Evolutionary conservation across 2,888 invertebrate species (phyloP).

Genomic region (Stomorhina lunata): DNA sequence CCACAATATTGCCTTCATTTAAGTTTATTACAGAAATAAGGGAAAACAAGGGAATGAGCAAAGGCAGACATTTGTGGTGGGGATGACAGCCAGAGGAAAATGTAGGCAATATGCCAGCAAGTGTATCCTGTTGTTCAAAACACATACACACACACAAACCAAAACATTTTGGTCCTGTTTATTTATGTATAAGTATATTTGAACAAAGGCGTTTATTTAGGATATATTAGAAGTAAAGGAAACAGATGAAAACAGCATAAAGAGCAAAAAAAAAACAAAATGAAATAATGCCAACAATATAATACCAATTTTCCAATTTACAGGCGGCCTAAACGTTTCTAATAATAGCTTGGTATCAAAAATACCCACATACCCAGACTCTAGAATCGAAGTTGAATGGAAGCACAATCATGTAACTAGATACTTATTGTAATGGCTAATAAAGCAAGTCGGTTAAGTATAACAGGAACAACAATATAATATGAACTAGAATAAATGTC

Average conservation of each 20-base stretch:
- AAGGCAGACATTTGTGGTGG: slow-evolving; percentile 30
- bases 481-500: slow-evolving; percentile 75
- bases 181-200: not conserved
- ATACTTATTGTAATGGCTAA: not conserved
- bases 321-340: slow-evolving; percentile 71
- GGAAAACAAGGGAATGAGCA: slow-evolving; percentile 46
- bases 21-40: slow-evolving; percentile 75
- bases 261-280: slow-evolving; percentile 68
- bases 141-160: slow-evolving; percentile 22
- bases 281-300: slow-evolving; percentile 65
- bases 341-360: slow-evolving; percentile 50
- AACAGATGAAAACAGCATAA: slow-evolving; percentile 49
- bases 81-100: slow-evolving; percentile 33
- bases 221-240: slow-evolving; percentile 52
- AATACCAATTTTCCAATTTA: slow-evolving; percentile 76
- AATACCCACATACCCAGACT: slow-evolving; percentile 56
- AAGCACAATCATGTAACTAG: not conserved
- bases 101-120: slow-evolving; percentile 60
- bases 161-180: slow-evolving; percentile 1
- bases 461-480: slow-evolving; percentile 42
- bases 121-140: slow-evolving; percentile 58
- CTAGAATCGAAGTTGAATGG: not conserved
- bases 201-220: slow-evolving; percentile 32
- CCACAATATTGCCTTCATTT: slow-evolving; percentile 78
- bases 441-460: slow-evolving; percentile 39